Evolutionary conservation across 1,140 invertebrate genomes (phyloP), one percentile per base, ranked within the genome.

Genomic region (Sarcophaga peregrina): DNA sequence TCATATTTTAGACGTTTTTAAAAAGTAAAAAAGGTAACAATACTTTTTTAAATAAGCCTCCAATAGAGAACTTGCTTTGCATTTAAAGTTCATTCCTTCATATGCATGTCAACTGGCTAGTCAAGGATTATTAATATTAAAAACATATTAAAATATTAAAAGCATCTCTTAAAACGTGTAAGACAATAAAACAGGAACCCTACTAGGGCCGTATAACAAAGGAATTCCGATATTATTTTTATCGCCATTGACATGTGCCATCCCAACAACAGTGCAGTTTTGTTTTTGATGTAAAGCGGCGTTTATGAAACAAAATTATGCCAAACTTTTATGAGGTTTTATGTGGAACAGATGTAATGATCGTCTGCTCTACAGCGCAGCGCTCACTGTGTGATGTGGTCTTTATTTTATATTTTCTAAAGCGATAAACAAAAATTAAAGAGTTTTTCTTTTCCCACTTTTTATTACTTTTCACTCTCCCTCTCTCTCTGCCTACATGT

Each of bases 221-320:
- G n/a, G 7, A 54, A 15, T 54, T 15, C 52, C 13, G 13, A 8
- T 58, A 15, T 54, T 7, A 0, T 20, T 68, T 68, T 68, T 68
- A 17, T 17, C 5, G 8, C 58, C 52, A 58, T 68, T 68, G 58
- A 68, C 62, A 68, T 68, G 17, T 68, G 17, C 62, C 62, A 20
- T 68, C 13, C 13, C 1, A 52, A 1, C 1, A 5, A 3, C 50
- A 52, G 4, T 37, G 25, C 50, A 52, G 9, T 52, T 52, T 52
- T 68, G 3, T 20, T 68, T 68, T 68, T 68, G 62, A 68, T 68
- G 5, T 68, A 68, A 68, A 68, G n/a, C 62, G 62, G 54, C 62
- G 62, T 25, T 68, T 68, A 20, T 68, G 4, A 20, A 8, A 68
- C 8, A 25, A 68, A 37, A 37, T 37, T 68, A 68, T 25, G 62